phyloP scores from a whole-genome alignment of 2,113 vertebrate genomes.

The Apeltes quadracus region DNA sequence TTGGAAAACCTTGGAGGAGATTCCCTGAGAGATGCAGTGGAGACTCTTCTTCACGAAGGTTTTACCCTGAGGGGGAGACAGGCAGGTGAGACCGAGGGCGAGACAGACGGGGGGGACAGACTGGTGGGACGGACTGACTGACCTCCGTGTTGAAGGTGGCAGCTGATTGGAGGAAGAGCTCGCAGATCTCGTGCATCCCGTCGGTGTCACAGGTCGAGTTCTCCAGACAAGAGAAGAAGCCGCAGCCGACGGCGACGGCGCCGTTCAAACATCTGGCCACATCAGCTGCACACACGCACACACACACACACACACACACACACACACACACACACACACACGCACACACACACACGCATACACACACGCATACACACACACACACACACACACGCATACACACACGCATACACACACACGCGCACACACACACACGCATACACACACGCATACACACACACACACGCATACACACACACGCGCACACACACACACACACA shows the following conservation, averaged over 20 bases:
- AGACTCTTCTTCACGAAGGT: constrained; percentile 96
- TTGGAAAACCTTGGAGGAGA: constrained; percentile 89
- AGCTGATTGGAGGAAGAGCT: constrained; percentile 91
- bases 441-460: too few species aligned
- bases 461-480: too few species aligned
- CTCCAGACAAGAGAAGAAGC: constrained; percentile 94
- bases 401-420: too few species aligned
- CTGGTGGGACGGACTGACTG: background rate
- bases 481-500: too few species aligned
- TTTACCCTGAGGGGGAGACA: constrained; percentile 84
- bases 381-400: too few species aligned
- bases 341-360: too few species aligned
- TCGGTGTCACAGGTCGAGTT: constrained; percentile 97
- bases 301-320: too few species aligned
- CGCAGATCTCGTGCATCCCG: constrained; percentile 95
- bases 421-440: too few species aligned
- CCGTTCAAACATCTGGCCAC: constrained; percentile 86
- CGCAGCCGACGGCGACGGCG: constrained; percentile 91
- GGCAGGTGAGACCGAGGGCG: background rate
- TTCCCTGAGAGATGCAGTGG: constrained; percentile 90
- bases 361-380: too few species aligned
- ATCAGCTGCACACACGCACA: constrained; percentile 3
- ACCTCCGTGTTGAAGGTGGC: constrained; percentile 97
- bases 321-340: too few species aligned
- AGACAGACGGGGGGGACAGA: background rate